A percentile compares a stretch with the other conserved stretches of the same genome.
Conservation (phyloP, 2,797 vertebrate species). For the Chelon labrosus region DNA sequence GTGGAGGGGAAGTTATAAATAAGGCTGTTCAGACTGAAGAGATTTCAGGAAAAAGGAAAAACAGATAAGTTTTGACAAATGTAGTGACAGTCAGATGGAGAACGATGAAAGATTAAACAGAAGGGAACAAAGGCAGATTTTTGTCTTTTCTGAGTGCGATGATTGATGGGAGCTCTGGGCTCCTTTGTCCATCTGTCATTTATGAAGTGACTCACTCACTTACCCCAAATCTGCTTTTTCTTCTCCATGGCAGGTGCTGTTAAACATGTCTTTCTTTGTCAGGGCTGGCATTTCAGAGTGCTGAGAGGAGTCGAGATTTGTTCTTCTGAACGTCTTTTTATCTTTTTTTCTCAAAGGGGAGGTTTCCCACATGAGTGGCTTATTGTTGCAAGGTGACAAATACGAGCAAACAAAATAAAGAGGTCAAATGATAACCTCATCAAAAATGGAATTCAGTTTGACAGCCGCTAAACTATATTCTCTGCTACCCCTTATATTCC, state of each 20-base stretch:
- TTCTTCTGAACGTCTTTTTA: background rate
- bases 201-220: conserved; percentile 53
- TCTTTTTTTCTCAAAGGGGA: background rate
- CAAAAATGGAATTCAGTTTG: background rate
- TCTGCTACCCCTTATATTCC: background rate
- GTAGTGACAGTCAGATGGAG: background rate
- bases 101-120: conserved; percentile 26
- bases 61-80: background rate
- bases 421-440: background rate
- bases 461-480: conserved; percentile 1
- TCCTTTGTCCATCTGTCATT: conserved; percentile 60
- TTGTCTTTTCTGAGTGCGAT: conserved; percentile 7
- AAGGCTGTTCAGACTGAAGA: background rate
- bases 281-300: conserved; percentile 33
- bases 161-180: conserved; percentile 43
- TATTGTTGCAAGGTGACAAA: background rate
- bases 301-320: background rate
- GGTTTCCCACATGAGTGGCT: background rate
- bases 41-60: conserved; percentile 4
- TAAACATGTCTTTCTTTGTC: conserved; percentile 39
- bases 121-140: conserved; percentile 34
- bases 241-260: conserved; percentile 38
- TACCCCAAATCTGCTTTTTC: conserved; percentile 28
- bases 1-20: no score
- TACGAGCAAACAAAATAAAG: background rate